Evolutionary conservation across 2,797 vertebrate genomes (phyloP), one percentile per base, ranked within the genome.

Genomic region (Heterohyrax brucei): DNA sequence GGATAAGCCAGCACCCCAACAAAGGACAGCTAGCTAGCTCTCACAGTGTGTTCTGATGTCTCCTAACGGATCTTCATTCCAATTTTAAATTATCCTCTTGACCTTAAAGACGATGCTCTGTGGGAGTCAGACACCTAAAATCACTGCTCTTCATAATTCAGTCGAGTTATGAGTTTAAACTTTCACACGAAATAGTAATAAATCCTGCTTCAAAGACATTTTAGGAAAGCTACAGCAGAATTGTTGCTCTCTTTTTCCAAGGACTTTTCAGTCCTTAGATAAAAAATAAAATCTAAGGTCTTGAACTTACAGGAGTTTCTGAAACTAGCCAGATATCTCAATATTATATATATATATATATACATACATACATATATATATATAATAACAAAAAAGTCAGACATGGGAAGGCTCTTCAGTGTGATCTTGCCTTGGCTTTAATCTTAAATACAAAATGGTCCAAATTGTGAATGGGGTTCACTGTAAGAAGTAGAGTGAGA

Each of bases 21-120:
- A 80, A 84, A 91, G 33, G 76, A 91, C 70, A 96, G 62, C 59
- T 70, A 96, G 62, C 59, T 70, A 93, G 39, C 21, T 28, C 39
- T 77, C 76, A 76, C 62, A 73, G 81, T 62, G 73, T 76, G 87
- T 64, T 87, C 53, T 30, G 28, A 87, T 62, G 24, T n/a, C n/a
- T 30, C 39, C 46, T 8, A 82, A 70, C 73, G 95, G 50, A 93
- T 53, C 62, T 84, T 62, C 16, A 77, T 87, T 95, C 39, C 81
- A 87, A 84, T 89, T 91, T 96, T 96, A 96, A 96, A 96, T 97
- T 93, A 95, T 96, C 89, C 94, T 78, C 86, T 91, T 94, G 83
- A 95, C 79, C 96, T 97, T 96, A 92, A 90, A 93, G 94, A 95
- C 4, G 24, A 73, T 44, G 8, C 28, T 93, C 64, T 82, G 13